Evolutionary conservation across 2,888 invertebrate species (phyloP).

Genomic region (Trissolcus brochymenae): DNA sequence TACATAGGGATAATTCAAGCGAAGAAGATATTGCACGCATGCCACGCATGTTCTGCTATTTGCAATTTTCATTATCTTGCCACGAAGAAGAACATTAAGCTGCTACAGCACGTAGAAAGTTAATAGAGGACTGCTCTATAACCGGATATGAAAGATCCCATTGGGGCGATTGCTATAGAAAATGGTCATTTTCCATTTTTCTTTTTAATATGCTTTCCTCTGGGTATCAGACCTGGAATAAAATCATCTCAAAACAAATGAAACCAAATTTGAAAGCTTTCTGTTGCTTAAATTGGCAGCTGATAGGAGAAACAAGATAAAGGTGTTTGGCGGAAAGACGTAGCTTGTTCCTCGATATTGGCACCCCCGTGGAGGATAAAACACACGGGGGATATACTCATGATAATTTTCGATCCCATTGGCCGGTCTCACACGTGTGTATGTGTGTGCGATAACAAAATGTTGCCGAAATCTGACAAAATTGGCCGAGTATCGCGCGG

Average conservation of each 20-base stretch:
- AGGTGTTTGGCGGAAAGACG: too few species aligned
- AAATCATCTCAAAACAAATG: too few species aligned
- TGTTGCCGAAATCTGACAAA: conserved; percentile 75
- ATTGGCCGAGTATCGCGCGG: conserved; percentile 70
- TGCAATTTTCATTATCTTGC: conserved; percentile 77
- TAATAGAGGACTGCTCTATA: conserved; percentile 70
- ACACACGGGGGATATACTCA: conserved; percentile 44
- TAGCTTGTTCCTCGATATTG: too few species aligned
- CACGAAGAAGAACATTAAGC: conserved; percentile 73
- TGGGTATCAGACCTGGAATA: background rate
- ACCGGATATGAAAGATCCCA: conserved; percentile 44
- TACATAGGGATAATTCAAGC: conserved; percentile 33
- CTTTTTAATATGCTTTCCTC: background rate
- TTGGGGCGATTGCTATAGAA: conserved; percentile 35
- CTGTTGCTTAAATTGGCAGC: too few species aligned
- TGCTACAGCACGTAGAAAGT: conserved; percentile 74
- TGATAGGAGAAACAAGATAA: too few species aligned
- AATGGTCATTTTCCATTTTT: conserved; percentile 53
- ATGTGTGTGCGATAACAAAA: conserved; percentile 21
- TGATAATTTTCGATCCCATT: conserved; percentile 70
- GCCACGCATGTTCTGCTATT: conserved; percentile 70
- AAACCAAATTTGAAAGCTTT: too few species aligned
- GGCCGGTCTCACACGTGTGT: conserved; percentile 68
- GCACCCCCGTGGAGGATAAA: conserved; percentile 11
- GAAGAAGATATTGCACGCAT: conserved; percentile 61